A percentile compares a stretch with the other conserved stretches of the same genome.
Evolutionary conservation across 2,113 vertebrate species (phyloP).

Genomic region (Platysteira castanea): DNA sequence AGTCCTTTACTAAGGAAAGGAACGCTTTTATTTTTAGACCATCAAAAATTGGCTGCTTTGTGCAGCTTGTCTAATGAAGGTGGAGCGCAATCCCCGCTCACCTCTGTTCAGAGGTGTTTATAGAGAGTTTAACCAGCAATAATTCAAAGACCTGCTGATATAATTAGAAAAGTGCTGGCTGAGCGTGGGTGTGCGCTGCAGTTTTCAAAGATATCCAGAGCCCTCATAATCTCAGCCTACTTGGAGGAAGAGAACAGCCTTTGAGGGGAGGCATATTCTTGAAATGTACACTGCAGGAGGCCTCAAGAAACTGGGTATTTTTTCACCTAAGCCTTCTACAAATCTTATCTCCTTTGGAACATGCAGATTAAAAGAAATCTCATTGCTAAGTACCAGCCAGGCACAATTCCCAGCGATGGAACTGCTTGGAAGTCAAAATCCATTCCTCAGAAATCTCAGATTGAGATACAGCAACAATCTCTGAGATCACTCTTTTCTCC

Average conservation of each 20-base stretch:
- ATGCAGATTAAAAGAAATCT: not conserved
- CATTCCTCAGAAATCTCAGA: not conserved
- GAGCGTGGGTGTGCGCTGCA: not conserved
- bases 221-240: constrained; percentile 7
- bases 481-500: not conserved
- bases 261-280: not conserved
- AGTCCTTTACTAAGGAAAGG: not conserved
- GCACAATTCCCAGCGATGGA: not conserved
- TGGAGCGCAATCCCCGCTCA: constrained; percentile 2
- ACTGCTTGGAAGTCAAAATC: not conserved
- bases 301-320: not conserved
- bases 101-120: constrained; percentile 30
- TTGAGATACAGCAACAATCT: not conserved
- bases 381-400: not conserved
- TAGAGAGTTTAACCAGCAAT: constrained; percentile 7
- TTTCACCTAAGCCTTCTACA: not conserved
- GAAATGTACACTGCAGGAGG: not conserved
- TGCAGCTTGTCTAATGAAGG: not conserved
- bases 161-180: constrained; percentile 48
- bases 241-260: not conserved
- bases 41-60: constrained; percentile 13
- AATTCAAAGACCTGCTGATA: constrained; percentile 33
- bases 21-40: constrained; percentile 40
- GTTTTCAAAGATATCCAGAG: constrained; percentile 15
- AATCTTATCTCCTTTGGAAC: not conserved